These are phyloP conservation scores for Punctoribates punctum DNA, from an alignment of 2,888 invertebrate species.

Conservation along the genomic window DNA sequence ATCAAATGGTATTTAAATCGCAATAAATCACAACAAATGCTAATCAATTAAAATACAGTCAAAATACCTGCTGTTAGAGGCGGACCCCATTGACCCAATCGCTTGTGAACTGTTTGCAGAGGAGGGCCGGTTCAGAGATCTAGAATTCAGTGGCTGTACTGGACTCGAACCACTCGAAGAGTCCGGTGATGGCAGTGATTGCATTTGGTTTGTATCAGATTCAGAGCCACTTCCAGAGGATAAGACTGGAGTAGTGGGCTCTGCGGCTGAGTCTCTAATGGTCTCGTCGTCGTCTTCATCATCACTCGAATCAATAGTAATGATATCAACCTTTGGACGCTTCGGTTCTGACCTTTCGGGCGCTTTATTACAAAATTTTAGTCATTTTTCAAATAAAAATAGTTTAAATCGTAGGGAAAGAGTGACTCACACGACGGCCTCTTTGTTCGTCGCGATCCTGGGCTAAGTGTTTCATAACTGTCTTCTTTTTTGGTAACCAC, in stretches of 20 bases:
- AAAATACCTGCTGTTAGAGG: slow-evolving; percentile 10
- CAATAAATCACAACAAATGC: not conserved
- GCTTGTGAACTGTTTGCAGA: not conserved
- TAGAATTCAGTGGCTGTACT: not conserved
- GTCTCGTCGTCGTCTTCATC: slow-evolving; percentile 37
- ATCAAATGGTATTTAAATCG: not conserved
- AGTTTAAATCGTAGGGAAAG: not conserved
- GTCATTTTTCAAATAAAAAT: not conserved
- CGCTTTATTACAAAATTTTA: not conserved
- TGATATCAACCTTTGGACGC: slow-evolving; percentile 34
- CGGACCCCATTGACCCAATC: not conserved
- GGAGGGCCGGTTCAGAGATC: not conserved
- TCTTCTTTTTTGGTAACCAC: slow-evolving; percentile 49
- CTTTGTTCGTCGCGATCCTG: not conserved
- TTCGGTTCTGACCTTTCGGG: slow-evolving; percentile 33
- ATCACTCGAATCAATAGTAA: slow-evolving; percentile 36
- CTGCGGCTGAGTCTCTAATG: not conserved
- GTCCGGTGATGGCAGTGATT: slow-evolving; percentile 40
- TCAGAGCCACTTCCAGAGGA: slow-evolving; percentile 35
- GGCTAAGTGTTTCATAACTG: slow-evolving; percentile 36
- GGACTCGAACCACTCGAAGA: slow-evolving; percentile 34
- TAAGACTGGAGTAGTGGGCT: slow-evolving; percentile 23
- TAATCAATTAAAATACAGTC: not conserved
- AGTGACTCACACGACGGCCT: not conserved
- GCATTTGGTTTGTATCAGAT: slow-evolving; percentile 31